These are phyloP conservation scores for Amblyteles armatorius DNA, from an alignment of 2,888 invertebrate species.

Conservation along the genomic window DNA sequence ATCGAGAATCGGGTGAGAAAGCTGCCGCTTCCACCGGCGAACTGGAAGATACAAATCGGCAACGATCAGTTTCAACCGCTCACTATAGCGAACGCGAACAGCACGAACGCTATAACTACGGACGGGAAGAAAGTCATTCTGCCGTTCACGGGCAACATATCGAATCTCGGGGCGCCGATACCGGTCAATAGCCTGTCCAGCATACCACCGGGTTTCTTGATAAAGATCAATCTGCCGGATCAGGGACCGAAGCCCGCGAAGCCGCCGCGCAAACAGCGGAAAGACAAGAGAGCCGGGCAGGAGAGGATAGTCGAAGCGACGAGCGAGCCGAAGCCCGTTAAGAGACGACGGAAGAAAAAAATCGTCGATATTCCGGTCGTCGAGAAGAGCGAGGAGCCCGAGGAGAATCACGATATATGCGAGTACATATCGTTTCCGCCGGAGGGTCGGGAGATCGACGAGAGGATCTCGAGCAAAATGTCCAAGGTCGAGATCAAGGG, in stretches of 20 bases:
- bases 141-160: slow-evolving; percentile 82
- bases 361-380: slow-evolving; percentile 3
- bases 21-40: slow-evolving; percentile 80
- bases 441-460: background rate
- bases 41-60: slow-evolving; percentile 80
- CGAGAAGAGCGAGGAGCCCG: slow-evolving; percentile 1
- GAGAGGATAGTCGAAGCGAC: background rate
- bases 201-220: slow-evolving; percentile 82
- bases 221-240: slow-evolving; percentile 82
- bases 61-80: slow-evolving; percentile 81
- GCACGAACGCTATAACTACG: slow-evolving; percentile 72
- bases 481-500: background rate
- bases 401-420: slow-evolving; percentile 7
- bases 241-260: slow-evolving; percentile 71
- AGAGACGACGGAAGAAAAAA: slow-evolving; percentile 44
- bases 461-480: background rate
- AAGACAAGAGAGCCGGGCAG: slow-evolving; percentile 2
- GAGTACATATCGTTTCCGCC: slow-evolving; percentile 3
- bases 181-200: slow-evolving; percentile 82
- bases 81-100: slow-evolving; percentile 77
- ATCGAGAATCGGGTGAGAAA: slow-evolving; percentile 78
- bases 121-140: slow-evolving; percentile 81
- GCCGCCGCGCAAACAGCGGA: slow-evolving; percentile 62
- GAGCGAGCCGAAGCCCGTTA: slow-evolving; percentile 7
- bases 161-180: slow-evolving; percentile 81